Conservation (phyloP, 2,113 vertebrate species). For the Hypanus sabinus region DNA sequence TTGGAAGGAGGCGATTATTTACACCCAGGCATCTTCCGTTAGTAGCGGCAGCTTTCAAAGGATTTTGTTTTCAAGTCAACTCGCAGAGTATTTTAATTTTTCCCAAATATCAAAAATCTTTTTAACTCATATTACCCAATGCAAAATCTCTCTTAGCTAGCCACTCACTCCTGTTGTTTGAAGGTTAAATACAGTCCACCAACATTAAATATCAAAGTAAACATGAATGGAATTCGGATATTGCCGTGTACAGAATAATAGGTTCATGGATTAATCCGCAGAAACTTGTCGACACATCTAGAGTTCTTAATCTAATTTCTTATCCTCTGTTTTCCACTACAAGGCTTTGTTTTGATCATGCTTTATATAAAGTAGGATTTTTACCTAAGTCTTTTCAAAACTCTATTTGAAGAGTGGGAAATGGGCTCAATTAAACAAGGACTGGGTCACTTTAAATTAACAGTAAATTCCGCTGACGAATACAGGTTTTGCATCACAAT, state of each 20-base stretch:
- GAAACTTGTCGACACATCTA: background rate
- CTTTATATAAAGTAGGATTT: background rate
- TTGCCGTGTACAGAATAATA: background rate
- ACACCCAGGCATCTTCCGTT: background rate
- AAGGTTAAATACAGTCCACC: background rate
- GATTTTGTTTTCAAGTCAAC: background rate
- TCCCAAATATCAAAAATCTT: background rate
- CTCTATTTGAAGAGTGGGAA: background rate
- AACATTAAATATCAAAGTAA: background rate
- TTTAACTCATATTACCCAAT: background rate
- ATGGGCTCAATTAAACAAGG: background rate
- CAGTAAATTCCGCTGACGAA: background rate
- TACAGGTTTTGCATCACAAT: background rate
- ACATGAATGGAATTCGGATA: background rate
- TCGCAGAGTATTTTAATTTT: background rate
- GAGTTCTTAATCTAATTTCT: background rate
- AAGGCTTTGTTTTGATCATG: background rate
- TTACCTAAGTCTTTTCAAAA: background rate
- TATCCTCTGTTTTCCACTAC: background rate
- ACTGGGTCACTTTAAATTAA: background rate
- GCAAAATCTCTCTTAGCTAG: background rate
- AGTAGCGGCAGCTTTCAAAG: background rate
- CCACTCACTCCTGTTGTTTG: background rate
- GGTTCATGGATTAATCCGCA: background rate
- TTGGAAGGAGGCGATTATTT: no score